phyloP scores from a whole-genome alignment of 1,140 invertebrate species.

The Nephila pilipes region DNA sequence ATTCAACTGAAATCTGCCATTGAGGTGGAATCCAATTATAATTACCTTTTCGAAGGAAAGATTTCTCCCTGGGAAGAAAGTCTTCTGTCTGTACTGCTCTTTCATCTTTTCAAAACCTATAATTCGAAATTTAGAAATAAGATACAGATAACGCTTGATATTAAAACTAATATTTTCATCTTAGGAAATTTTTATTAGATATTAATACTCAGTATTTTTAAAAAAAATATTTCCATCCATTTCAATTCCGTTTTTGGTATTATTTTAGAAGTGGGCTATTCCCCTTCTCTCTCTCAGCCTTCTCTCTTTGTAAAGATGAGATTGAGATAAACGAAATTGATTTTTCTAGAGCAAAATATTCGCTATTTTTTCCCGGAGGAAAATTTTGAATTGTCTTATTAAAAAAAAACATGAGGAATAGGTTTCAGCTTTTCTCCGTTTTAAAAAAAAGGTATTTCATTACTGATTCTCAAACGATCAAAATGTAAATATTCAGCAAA shows the following conservation, averaged over 20 bases:
- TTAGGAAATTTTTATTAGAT: not conserved
- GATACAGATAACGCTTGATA: not conserved
- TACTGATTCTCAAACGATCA: too few species aligned
- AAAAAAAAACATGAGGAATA: too few species aligned
- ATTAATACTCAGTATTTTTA: not conserved
- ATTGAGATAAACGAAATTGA: not conserved
- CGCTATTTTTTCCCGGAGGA: not conserved
- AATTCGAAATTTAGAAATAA: constrained; percentile 10
- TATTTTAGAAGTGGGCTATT: too few species aligned
- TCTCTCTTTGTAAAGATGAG: too few species aligned
- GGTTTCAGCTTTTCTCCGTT: too few species aligned
- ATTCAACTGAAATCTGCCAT: not conserved
- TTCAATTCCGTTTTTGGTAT: too few species aligned
- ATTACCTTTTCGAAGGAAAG: constrained; percentile 39
- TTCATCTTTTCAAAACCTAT: not conserved
- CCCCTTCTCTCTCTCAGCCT: too few species aligned
- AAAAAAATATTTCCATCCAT: not conserved
- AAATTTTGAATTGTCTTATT: not conserved
- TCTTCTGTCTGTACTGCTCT: not conserved
- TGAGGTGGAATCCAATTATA: constrained; percentile 47
- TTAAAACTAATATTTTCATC: not conserved
- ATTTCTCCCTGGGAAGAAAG: constrained; percentile 1
- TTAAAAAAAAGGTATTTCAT: too few species aligned
- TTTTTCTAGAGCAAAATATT: not conserved
- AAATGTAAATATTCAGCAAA: too few species aligned